Percentiles rank a stretch among this genome's conserved stretches.
Conservation (phyloP, 2,888 invertebrate species). For the Ectobius pallidus region DNA sequence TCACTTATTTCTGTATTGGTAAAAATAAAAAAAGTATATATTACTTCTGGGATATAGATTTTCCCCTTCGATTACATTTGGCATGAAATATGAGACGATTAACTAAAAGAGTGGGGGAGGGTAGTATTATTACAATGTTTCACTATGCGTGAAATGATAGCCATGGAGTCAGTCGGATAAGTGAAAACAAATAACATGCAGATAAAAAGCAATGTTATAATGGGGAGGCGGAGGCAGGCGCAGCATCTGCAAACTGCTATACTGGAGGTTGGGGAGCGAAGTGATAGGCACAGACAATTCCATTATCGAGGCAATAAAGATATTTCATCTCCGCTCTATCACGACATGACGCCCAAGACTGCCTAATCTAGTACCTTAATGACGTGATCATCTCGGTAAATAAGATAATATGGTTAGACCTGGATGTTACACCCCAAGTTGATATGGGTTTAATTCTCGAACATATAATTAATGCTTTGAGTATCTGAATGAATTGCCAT, state of each 20-base stretch:
- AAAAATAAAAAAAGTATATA: no score
- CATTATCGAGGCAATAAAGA: constrained; percentile 40
- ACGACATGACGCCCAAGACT: background rate
- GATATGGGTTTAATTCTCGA: no score
- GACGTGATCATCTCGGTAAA: no score
- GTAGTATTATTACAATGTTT: background rate
- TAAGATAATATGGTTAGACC: no score
- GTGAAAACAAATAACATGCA: constrained; percentile 38
- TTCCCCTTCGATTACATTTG: no score
- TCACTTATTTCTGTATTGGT: no score
- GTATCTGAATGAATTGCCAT: no score
- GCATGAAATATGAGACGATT: no score
- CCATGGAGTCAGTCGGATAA: constrained; percentile 30
- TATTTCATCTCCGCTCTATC: constrained; percentile 35
- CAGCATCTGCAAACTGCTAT: constrained; percentile 28
- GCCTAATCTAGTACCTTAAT: background rate
- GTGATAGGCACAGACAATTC: constrained; percentile 26
- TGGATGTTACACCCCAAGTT: no score
- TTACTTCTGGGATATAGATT: no score
- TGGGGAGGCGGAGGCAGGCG: constrained; percentile 15
- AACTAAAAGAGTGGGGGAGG: background rate
- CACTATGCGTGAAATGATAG: background rate
- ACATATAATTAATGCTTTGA: no score
- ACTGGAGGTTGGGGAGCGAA: background rate
- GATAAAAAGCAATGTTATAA: constrained; percentile 30